These are phyloP conservation scores for Thereva unica DNA, from an alignment of 2,888 invertebrate genomes.

Conservation along the genomic window DNA sequence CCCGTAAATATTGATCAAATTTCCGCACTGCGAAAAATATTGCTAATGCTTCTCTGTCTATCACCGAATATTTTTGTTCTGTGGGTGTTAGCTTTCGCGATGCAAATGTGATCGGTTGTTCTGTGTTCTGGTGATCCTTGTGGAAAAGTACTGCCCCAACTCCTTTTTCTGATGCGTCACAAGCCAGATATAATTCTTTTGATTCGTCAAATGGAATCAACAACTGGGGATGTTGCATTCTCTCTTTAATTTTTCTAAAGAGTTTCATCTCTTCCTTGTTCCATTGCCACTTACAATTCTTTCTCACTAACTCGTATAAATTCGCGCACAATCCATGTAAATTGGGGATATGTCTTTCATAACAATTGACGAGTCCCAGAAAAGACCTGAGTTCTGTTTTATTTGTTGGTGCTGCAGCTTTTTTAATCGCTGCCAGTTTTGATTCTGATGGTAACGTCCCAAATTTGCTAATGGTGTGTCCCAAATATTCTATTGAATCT, in stretches of 20 bases:
- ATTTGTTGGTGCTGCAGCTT: neutral
- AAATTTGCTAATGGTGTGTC: neutral
- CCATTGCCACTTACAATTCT: neutral
- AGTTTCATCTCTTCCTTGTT: neutral
- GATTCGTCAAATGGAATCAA: neutral
- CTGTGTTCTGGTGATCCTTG: neutral
- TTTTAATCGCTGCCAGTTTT: neutral
- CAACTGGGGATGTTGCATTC: neutral
- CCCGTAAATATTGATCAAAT: neutral
- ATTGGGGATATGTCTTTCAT: neutral
- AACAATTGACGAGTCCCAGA: too few species aligned
- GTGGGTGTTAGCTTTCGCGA: neutral
- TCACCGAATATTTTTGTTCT: neutral
- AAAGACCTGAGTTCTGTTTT: too few species aligned
- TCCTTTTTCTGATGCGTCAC: neutral
- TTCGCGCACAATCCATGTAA: neutral
- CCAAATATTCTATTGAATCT: neutral
- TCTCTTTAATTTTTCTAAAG: neutral
- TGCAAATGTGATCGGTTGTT: conserved; percentile 3
- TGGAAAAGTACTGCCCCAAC: neutral
- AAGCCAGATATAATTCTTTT: neutral
- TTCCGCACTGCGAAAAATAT: neutral
- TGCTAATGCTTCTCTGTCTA: neutral
- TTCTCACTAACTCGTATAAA: neutral
- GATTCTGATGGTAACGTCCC: neutral